Evolutionary conservation across 92 coral and sea anemone genomes (phyloP).

Genomic region (Epizoanthus rinbou): DNA sequence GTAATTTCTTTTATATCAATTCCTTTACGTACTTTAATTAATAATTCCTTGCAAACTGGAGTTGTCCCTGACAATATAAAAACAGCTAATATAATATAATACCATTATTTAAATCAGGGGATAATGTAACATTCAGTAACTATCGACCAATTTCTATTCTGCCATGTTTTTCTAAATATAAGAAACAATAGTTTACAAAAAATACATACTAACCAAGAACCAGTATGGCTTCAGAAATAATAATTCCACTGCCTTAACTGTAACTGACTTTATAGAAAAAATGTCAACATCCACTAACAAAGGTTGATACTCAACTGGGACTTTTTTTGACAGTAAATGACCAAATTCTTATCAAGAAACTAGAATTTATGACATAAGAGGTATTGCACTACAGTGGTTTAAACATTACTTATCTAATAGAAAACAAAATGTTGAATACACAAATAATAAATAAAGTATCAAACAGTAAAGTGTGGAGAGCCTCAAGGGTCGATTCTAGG

Average conservation of each 20-base stretch:
- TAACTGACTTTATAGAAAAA: background rate
- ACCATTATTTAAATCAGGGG: constrained; percentile 16
- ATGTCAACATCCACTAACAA: constrained; percentile 5
- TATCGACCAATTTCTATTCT: background rate
- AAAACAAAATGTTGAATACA: no score
- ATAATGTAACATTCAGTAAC: background rate
- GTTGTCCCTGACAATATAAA: background rate
- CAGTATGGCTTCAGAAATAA: constrained; percentile 24
- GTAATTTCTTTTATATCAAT: background rate
- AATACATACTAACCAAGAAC: background rate
- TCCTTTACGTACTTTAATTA: background rate
- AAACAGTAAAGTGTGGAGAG: no score
- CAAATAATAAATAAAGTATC: no score
- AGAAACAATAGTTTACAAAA: background rate
- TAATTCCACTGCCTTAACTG: constrained; percentile 1
- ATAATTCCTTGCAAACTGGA: background rate
- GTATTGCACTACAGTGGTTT: background rate
- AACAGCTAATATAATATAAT: background rate
- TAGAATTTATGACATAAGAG: constrained; percentile 18
- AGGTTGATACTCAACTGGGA: background rate
- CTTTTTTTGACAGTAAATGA: background rate
- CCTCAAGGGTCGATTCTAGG: no score
- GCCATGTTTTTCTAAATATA: background rate
- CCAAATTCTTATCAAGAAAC: background rate
- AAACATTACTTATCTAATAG: no score